Evolutionary conservation across 2,797 vertebrate genomes (phyloP).

Genomic region (Spondyliosoma cantharus): DNA sequence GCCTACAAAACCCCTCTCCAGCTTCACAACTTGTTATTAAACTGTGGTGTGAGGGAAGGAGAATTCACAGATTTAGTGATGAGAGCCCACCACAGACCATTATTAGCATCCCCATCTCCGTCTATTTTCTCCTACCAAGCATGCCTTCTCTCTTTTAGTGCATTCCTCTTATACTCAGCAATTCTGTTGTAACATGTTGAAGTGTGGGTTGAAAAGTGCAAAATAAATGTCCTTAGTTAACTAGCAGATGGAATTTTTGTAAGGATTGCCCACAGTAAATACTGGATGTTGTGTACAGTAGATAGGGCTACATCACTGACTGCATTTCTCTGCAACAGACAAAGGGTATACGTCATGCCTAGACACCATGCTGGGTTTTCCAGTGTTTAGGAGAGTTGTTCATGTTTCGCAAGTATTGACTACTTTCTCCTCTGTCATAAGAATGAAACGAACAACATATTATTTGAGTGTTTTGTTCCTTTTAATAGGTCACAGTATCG

Average conservation of each 20-base stretch:
- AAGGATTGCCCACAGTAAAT: not conserved
- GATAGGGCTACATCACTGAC: not conserved
- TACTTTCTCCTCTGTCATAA: conserved; percentile 2
- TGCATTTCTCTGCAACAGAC: conserved; percentile 6
- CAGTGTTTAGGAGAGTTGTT: not conserved
- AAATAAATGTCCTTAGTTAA: conserved; percentile 9
- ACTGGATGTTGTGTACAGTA: conserved; percentile 13
- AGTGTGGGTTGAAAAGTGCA: conserved; percentile 7
- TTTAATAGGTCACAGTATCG: conserved; percentile 51
- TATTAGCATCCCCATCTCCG: conserved; percentile 36
- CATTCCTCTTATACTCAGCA: conserved; percentile 21
- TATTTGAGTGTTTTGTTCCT: conserved; percentile 27
- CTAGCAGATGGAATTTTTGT: conserved; percentile 19
- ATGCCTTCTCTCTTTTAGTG: conserved; percentile 7
- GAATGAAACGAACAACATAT: conserved; percentile 21
- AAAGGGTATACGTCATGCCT: not conserved
- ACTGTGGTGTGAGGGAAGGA: conserved; percentile 35
- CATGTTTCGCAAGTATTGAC: conserved; percentile 27
- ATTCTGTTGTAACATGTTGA: conserved; percentile 22
- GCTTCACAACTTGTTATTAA: conserved; percentile 49
- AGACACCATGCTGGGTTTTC: conserved; percentile 8
- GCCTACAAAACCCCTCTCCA: conserved; percentile 40
- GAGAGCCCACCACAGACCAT: conserved; percentile 37
- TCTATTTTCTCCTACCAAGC: conserved; percentile 25
- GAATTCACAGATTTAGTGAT: conserved; percentile 49